Conservation (phyloP, 2,113 vertebrate genomes). For the Colius striatus region DNA sequence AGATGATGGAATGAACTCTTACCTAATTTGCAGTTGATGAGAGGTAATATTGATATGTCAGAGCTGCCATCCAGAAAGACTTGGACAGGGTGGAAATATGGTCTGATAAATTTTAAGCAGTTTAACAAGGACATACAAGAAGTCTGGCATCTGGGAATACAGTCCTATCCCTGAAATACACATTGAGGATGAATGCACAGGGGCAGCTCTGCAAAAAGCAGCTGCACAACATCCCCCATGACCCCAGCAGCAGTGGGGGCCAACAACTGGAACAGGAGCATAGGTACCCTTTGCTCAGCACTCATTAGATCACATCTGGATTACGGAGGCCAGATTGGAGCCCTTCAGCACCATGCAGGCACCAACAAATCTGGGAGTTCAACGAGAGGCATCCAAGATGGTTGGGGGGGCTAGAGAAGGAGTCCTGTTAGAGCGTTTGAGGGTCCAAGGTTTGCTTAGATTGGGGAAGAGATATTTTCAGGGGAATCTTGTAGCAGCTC, state of each 20-base stretch:
- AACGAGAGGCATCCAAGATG: neutral
- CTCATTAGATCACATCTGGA: fast-evolving
- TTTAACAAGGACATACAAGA: neutral
- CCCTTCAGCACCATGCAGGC: neutral
- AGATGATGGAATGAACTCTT: neutral
- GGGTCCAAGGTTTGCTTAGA: neutral
- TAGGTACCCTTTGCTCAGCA: neutral
- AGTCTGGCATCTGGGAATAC: neutral
- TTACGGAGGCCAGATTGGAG: neutral
- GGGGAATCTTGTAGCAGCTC: neutral
- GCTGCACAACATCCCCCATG: neutral
- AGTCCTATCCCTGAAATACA: neutral
- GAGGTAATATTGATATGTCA: neutral
- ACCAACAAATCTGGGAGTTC: neutral
- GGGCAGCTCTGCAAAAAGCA: neutral
- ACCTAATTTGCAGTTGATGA: neutral
- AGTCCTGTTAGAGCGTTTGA: neutral
- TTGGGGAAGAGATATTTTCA: neutral
- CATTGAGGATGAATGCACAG: fast-evolving
- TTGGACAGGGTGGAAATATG: neutral
- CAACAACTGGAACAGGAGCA: neutral
- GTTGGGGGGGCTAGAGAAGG: neutral
- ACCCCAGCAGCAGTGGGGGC: neutral
- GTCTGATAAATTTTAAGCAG: neutral
- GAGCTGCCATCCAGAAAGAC: neutral